Percentiles rank a stretch among this genome's conserved stretches.
Evolutionary conservation across 1,140 invertebrate species (phyloP).

Genomic region (Dufourea novaeangliae): DNA sequence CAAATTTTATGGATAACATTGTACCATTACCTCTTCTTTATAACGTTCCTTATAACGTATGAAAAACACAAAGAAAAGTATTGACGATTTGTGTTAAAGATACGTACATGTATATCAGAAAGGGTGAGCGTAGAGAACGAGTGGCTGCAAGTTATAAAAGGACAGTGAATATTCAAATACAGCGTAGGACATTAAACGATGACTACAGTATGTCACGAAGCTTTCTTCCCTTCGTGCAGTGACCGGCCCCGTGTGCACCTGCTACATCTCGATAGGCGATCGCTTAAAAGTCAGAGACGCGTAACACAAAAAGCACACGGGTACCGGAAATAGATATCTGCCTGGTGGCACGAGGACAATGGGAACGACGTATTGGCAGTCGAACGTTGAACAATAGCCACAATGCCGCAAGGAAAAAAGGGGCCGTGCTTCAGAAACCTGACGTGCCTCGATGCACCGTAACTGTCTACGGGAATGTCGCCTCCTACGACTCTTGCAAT

Average conservation of each 20-base stretch:
- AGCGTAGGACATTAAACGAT: background rate
- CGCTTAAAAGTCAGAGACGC: slow-evolving; percentile 49
- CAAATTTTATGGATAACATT: too few species aligned
- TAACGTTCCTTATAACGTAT: too few species aligned
- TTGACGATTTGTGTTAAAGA: too few species aligned
- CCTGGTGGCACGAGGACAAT: slow-evolving; percentile 58
- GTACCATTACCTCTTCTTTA: too few species aligned
- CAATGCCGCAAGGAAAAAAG: slow-evolving; percentile 56
- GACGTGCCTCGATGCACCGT: slow-evolving; percentile 38
- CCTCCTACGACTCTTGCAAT: slow-evolving; percentile 12
- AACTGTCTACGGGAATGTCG: slow-evolving; percentile 23
- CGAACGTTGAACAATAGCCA: slow-evolving; percentile 63
- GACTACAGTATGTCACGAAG: too few species aligned
- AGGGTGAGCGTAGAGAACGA: too few species aligned
- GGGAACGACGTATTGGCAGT: slow-evolving; percentile 64
- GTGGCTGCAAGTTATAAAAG: background rate
- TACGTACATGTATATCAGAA: too few species aligned
- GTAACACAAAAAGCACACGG: slow-evolving; percentile 48
- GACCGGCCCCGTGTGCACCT: slow-evolving; percentile 39
- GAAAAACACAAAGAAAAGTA: too few species aligned
- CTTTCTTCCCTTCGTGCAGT: background rate
- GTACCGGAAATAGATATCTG: slow-evolving; percentile 70
- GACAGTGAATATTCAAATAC: background rate
- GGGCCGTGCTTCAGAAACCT: slow-evolving; percentile 31
- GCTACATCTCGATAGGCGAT: slow-evolving; percentile 50